Conservation (phyloP, 1,140 invertebrate genomes). For the Lerema accius region DNA sequence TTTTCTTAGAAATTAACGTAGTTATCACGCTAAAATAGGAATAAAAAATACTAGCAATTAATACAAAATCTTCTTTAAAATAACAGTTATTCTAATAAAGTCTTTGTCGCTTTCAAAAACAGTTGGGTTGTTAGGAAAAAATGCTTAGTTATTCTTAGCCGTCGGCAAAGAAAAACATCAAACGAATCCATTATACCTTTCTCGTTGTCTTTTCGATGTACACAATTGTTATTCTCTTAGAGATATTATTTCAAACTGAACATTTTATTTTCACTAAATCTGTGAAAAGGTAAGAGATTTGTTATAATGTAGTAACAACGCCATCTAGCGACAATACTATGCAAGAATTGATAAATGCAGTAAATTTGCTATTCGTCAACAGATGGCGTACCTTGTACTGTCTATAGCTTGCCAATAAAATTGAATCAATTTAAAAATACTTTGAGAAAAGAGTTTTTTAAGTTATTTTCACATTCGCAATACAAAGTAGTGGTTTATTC, state of each 20-base stretch:
- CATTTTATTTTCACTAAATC: not conserved
- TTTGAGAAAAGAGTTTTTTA: no score
- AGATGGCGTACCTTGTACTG: conserved; percentile 2
- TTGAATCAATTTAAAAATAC: conserved; percentile 40
- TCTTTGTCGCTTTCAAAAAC: not conserved
- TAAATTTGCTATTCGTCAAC: conserved; percentile 12
- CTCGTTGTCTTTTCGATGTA: conserved; percentile 8
- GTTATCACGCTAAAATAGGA: no score
- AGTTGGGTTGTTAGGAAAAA: conserved; percentile 6
- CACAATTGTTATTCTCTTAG: conserved; percentile 6
- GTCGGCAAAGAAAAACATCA: conserved; percentile 17
- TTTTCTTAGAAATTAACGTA: no score
- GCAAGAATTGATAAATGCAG: not conserved
- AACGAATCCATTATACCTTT: conserved; percentile 30
- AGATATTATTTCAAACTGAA: not conserved
- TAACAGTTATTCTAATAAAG: no score
- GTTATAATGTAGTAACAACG: not conserved
- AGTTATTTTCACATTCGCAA: no score
- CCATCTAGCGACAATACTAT: not conserved
- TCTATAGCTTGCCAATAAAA: not conserved
- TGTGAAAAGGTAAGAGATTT: not conserved
- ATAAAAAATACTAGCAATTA: no score
- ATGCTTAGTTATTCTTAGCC: conserved; percentile 24
- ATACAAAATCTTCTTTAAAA: no score
- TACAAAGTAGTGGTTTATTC: no score